Percentiles rank a stretch among this genome's conserved stretches.
Evolutionary conservation across 2,888 invertebrate species (phyloP).

Genomic region (Galeruca laticollis): DNA sequence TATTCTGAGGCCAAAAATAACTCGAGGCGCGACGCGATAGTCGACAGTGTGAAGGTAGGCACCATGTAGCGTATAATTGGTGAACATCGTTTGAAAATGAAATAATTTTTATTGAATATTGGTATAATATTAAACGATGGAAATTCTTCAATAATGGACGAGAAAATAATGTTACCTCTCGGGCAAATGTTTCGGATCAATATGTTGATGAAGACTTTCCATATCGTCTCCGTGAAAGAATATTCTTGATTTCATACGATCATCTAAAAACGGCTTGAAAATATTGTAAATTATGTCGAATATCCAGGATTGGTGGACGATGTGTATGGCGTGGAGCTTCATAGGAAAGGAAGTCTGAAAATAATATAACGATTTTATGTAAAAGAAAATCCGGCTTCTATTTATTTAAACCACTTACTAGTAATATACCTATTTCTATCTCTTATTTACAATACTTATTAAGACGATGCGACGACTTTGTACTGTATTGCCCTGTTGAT

Average conservation of each 20-base stretch:
- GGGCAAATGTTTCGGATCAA: constrained; percentile 78
- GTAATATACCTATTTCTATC: too few relatives aligned
- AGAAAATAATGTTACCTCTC: constrained; percentile 59
- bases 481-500: too few relatives aligned
- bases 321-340: constrained; percentile 79
- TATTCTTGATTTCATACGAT: constrained; percentile 74
- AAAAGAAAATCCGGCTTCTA: not conserved
- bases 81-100: too few relatives aligned
- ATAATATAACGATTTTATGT: constrained; percentile 16
- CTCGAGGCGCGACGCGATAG: too few relatives aligned
- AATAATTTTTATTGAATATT: too few relatives aligned
- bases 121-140: too few relatives aligned
- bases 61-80: too few relatives aligned
- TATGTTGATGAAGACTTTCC: constrained; percentile 80
- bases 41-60: too few relatives aligned
- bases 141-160: not conserved
- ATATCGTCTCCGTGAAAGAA: constrained; percentile 80
- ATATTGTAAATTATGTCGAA: constrained; percentile 83
- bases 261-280: constrained; percentile 81
- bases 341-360: constrained; percentile 80
- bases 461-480: too few relatives aligned
- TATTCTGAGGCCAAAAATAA: too few relatives aligned
- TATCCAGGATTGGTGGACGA: constrained; percentile 85
- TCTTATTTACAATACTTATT: too few relatives aligned
- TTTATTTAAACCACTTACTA: not conserved